A percentile compares a stretch with the other conserved stretches of the same genome.
Evolutionary conservation across 2,113 vertebrate species (phyloP).

Genomic region (Lampris megalopsis): DNA sequence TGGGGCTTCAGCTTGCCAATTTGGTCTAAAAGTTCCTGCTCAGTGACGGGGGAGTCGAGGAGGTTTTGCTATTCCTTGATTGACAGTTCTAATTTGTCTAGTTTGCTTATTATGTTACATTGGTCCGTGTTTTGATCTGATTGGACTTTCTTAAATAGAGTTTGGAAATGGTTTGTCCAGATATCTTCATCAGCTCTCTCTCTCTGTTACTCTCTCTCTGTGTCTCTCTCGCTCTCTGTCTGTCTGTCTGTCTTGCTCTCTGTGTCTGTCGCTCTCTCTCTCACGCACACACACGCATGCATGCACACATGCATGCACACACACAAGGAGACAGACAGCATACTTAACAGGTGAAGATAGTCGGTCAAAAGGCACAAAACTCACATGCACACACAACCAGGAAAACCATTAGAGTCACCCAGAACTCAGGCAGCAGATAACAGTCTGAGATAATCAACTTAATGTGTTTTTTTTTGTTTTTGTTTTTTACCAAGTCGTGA

Average conservation of each 20-base stretch:
- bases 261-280: not conserved
- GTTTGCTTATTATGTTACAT: too few relatives aligned
- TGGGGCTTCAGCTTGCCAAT: too few relatives aligned
- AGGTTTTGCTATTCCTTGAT: too few relatives aligned
- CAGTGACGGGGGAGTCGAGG: too few relatives aligned
- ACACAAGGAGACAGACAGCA: slow-evolving; percentile 54
- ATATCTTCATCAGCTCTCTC: too few relatives aligned
- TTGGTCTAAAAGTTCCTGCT: too few relatives aligned
- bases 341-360: slow-evolving; percentile 79
- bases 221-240: too few relatives aligned
- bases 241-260: too few relatives aligned
- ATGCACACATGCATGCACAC: slow-evolving; percentile 21
- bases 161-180: too few relatives aligned
- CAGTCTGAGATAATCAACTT: slow-evolving; percentile 67
- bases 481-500: slow-evolving; percentile 9
- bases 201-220: not conserved
- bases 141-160: too few relatives aligned
- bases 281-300: slow-evolving; percentile 41
- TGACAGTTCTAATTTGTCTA: too few relatives aligned
- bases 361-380: slow-evolving; percentile 64
- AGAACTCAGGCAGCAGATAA: slow-evolving; percentile 65
- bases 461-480: slow-evolving; percentile 38
- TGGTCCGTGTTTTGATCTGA: too few relatives aligned
- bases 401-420: slow-evolving; percentile 67
- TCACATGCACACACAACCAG: slow-evolving; percentile 42